Base-by-base conservation (phyloP, 2,888 invertebrate genomes). In the Macropis europaea region DNA sequence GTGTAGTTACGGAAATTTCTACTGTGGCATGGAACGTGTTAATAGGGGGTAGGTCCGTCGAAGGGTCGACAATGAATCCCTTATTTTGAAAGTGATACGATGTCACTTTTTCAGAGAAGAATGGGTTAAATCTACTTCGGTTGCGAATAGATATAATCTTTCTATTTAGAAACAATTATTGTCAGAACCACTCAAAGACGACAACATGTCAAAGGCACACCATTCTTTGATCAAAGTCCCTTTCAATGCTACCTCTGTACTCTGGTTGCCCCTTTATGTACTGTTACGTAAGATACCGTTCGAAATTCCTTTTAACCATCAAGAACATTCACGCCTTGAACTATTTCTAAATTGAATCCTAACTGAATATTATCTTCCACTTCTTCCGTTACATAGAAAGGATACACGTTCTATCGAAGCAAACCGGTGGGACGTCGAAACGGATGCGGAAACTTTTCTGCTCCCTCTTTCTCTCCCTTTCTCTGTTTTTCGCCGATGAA, bases 201-300 rank as follows among this genome's bases (percentile, higher is more conserved):
- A n/a, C n/a, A n/a, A 61, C 40, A 63, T 50, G 61, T 76, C 78
- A 76, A 70, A 78, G 67, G 73, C 70, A 34, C 32, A 30, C 11
- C 7, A 15, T 36, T 62, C 73, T 54, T 61, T 67, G 43, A 67
- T 69, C 62, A 52, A 42, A 36, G 15, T 53, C 26, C 32, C 22
- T 30, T 48, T 30, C 19, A 50, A 53, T 13, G 11, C 13, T 50
- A 7, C 3, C 15, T 3, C 13, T 19, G 15, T 7, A 9, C 15
- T n/a, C n/a, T n/a, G 24, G 30, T 45, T 17, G 24, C 9, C 30
- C 11, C 13, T 22, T n/a, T n/a, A n/a, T n/a, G n/a, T n/a, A n/a
- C n/a, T n/a, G n/a, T n/a, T n/a, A n/a, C n/a, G n/a, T n/a, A n/a
- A n/a, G 28, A 13, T 22, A 6, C 43, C 32, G 43, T 56, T 36